These are phyloP conservation scores for Fistularia tabacaria DNA, from an alignment of 2,797 vertebrate genomes.

Conservation along the genomic window DNA sequence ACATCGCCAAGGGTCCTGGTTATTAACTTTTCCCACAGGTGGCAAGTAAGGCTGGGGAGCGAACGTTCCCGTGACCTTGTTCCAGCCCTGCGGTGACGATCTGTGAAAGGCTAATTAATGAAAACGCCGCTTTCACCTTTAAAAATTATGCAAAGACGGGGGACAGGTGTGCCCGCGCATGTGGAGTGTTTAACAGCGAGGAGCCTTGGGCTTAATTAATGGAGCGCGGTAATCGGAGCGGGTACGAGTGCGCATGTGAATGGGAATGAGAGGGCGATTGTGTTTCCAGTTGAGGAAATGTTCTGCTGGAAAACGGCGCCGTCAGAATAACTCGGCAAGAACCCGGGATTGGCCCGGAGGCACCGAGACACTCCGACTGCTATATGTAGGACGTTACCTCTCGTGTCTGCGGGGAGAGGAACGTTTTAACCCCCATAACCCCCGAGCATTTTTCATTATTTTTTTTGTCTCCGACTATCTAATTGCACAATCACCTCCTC, in stretches of 20 bases:
- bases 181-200: constrained; percentile 32
- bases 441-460: no score
- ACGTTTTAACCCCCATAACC: no score
- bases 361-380: not conserved
- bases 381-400: constrained; percentile 1
- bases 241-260: constrained; percentile 5
- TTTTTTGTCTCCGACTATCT: no score
- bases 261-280: no score
- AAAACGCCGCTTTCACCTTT: constrained; percentile 50
- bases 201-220: constrained; percentile 52
- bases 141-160: constrained; percentile 45
- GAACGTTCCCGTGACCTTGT: constrained; percentile 55
- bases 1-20: constrained; percentile 31
- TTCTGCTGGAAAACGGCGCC: constrained; percentile 30
- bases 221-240: constrained; percentile 18
- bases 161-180: constrained; percentile 19
- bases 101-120: constrained; percentile 67
- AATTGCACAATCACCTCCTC: no score
- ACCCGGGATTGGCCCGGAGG: constrained; percentile 24
- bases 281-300: constrained; percentile 4
- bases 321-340: constrained; percentile 35
- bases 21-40: constrained; percentile 41
- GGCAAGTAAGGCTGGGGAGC: constrained; percentile 14
- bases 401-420: not conserved
- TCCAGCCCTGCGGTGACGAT: constrained; percentile 35